A percentile compares a stretch with the other conserved stretches of the same genome.
Conservation (phyloP, 1,140 invertebrate genomes). For the Temnothorax longispinosus region DNA sequence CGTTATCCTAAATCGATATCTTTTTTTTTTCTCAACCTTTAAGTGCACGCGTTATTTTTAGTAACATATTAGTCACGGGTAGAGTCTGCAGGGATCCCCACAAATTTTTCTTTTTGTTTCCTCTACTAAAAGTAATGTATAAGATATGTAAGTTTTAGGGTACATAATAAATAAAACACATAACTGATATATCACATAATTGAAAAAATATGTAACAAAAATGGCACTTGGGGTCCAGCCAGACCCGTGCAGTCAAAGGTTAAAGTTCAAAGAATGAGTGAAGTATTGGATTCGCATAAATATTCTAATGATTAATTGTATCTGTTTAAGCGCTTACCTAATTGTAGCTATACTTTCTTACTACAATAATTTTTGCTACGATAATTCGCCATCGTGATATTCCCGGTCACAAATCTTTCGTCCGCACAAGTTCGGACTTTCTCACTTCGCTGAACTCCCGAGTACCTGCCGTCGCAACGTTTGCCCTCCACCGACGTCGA, state of each 20-base stretch:
- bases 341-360: not conserved
- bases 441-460: constrained; percentile 37
- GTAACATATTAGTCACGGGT: too few relatives aligned
- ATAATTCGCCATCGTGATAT: constrained; percentile 1
- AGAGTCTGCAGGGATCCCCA: too few relatives aligned
- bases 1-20: not conserved
- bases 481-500: constrained; percentile 38
- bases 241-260: too few relatives aligned
- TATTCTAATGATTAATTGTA: not conserved
- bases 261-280: not conserved
- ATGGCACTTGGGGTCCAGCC: too few relatives aligned
- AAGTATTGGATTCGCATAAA: not conserved
- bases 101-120: too few relatives aligned
- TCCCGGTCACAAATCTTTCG: constrained; percentile 22
- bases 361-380: not conserved
- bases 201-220: too few relatives aligned
- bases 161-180: too few relatives aligned
- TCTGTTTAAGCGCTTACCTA: not conserved
- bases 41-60: too few relatives aligned
- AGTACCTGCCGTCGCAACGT: constrained; percentile 32
- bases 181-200: too few relatives aligned
- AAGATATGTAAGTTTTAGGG: too few relatives aligned
- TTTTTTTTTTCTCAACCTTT: not conserved
- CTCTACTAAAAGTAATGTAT: too few relatives aligned
- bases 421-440: constrained; percentile 13